phyloP scores from a whole-genome alignment of 92 coral and sea anemone species.

The Palythoa grandiflora region DNA sequence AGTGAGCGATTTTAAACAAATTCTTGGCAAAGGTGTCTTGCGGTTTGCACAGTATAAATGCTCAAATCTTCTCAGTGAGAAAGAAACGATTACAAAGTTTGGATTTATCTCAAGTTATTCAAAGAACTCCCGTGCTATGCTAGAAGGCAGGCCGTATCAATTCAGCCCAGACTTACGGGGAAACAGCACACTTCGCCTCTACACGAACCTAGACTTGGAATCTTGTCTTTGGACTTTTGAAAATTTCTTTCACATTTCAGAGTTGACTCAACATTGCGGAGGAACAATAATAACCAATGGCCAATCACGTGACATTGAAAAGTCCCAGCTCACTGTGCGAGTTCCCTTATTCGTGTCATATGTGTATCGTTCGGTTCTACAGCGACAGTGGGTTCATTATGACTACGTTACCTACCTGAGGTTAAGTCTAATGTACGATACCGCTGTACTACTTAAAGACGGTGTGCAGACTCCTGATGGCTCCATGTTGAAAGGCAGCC shows the following conservation, averaged over 20 bases:
- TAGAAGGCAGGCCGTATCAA: constrained; percentile 90
- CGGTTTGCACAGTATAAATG: constrained; percentile 91
- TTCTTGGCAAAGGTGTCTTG: constrained; percentile 80
- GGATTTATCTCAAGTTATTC: constrained; percentile 77
- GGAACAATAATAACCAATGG: constrained; percentile 79
- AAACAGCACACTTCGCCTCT: constrained; percentile 85
- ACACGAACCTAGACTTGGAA: constrained; percentile 89
- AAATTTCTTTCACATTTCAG: constrained; percentile 88
- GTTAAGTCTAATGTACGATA: constrained; percentile 91
- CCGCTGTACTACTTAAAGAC: constrained; percentile 95
- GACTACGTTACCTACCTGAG: constrained; percentile 92
- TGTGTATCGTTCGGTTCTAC: constrained; percentile 80
- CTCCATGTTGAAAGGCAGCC: constrained; percentile 78
- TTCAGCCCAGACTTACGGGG: constrained; percentile 82
- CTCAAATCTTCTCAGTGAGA: constrained; percentile 78
- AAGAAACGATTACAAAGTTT: constrained; percentile 78
- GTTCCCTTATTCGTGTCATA: constrained; percentile 92
- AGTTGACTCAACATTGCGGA: constrained; percentile 86
- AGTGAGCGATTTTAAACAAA: constrained; percentile 73
- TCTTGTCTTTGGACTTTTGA: constrained; percentile 97
- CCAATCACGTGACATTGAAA: constrained; percentile 79
- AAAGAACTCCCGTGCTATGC: constrained; percentile 61
- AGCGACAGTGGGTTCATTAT: constrained; percentile 88
- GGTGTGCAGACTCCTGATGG: constrained; percentile 97
- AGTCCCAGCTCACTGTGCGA: constrained; percentile 94